Base-by-base conservation (phyloP, 2,888 invertebrate species). In the Eristalis intricaria region DNA sequence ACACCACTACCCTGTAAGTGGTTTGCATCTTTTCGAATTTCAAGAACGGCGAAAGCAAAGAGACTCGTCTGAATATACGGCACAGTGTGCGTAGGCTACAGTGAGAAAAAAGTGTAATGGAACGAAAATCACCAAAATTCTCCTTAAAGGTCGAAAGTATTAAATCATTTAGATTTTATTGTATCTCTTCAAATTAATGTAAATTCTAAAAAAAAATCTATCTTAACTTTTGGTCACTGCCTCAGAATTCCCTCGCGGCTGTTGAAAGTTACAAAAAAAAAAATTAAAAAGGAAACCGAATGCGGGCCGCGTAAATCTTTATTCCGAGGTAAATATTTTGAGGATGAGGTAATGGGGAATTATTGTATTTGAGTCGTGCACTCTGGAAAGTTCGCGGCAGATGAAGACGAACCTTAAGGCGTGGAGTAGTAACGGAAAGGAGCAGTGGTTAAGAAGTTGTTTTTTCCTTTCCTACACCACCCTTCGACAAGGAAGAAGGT, bases 341-440 rank as follows among this genome's bases (percentile, higher is more conserved):
- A 22, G 58, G 43, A 43, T 15, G 11, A 35, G 56, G 70, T 70
- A 70, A 70, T 70, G 70, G 70, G 35, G 58, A 60, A 60, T 70
- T 70, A 70, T 38, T 70, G 70, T 70, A 70, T 60, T 69, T 60
- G 35, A 70, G 60, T 60, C 58, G 58, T 70, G 60, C 70, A 70
- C 38, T 38, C 60, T 60, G 60, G 60, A 70, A 70, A 70, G 58
- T 70, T 58, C 23, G 13, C 22, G 58, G 58, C 60, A 58, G 70
- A 35, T 60, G 60, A 58, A 38, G 70, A 60, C 23, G 70, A 70
- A 66, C 50, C 66, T 66, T 23, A 66, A 43, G 43, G 66, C 66
- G 40, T 43, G 40, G 26, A 43, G 26, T 66, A 26, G 22, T 43
- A 43, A 26, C 23, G 26, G 23, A 60, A 15, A 50, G 43, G 11